Percentiles rank a stretch among this genome's conserved stretches.
Conservation (phyloP, 1,140 invertebrate genomes). For the Euwallacea fornicatus region DNA sequence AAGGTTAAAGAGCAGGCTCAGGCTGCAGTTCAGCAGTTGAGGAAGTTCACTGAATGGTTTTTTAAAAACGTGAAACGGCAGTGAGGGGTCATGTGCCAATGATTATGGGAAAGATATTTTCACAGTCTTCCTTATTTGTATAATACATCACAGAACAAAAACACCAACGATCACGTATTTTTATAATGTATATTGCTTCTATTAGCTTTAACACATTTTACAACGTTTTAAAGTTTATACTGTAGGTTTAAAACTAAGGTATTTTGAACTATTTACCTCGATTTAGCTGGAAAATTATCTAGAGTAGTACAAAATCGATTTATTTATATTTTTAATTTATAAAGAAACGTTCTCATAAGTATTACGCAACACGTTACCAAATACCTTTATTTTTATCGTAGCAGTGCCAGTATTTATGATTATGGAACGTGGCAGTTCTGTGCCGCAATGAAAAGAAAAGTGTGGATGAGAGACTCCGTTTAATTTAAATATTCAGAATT, state of each 20-base stretch:
- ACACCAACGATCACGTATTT: constrained; percentile 11
- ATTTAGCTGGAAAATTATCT: neutral
- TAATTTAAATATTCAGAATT: no score
- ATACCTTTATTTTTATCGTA: constrained; percentile 8
- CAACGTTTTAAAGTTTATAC: constrained; percentile 19
- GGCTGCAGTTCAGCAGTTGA: constrained; percentile 82
- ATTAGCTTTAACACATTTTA: constrained; percentile 21
- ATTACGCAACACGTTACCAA: constrained; percentile 31
- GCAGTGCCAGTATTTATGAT: neutral
- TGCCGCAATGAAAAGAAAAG: no score
- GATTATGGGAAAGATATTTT: neutral
- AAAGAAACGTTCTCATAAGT: constrained; percentile 6
- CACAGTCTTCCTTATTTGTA: constrained; percentile 1
- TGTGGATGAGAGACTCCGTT: no score
- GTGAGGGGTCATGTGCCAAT: constrained; percentile 42
- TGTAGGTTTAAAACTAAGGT: constrained; percentile 4
- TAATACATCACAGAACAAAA: constrained; percentile 6
- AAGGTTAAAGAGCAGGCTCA: constrained; percentile 86
- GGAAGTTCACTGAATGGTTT: constrained; percentile 92
- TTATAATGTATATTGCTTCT: constrained; percentile 6
- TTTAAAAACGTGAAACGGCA: constrained; percentile 84
- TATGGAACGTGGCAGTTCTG: no score
- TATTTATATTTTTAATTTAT: constrained; percentile 33
- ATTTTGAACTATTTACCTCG: constrained; percentile 18
- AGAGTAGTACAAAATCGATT: constrained; percentile 26